Evolutionary conservation across 1,140 invertebrate species (phyloP).

Genomic region (Saccostrea cuccullata): DNA sequence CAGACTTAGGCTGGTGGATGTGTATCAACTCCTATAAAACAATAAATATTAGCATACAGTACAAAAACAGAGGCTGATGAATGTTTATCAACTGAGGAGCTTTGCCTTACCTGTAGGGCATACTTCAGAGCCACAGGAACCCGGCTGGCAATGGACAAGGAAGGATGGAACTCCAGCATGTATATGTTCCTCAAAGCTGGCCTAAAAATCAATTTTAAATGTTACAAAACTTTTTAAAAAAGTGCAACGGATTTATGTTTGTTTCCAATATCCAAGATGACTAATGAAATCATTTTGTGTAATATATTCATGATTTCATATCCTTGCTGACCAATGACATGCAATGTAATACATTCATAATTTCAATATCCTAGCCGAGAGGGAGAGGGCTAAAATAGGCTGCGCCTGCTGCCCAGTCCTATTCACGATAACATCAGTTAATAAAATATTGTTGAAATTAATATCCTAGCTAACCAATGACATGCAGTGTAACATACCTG

Average conservation of each 20-base stretch:
- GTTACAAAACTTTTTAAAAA: too few species aligned
- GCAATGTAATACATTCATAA: too few species aligned
- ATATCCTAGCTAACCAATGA: not conserved
- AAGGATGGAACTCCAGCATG: conserved; percentile 78
- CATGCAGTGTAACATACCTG: conserved; percentile 65
- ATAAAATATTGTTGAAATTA: too few species aligned
- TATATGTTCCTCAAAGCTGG: conserved; percentile 76
- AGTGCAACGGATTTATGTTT: too few species aligned
- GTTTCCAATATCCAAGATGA: not conserved
- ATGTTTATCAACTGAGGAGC: not conserved
- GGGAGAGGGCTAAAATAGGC: too few species aligned
- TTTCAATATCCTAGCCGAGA: not conserved
- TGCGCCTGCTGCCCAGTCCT: too few species aligned
- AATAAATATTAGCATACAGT: too few species aligned
- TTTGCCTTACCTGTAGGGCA: conserved; percentile 68
- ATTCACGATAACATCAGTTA: too few species aligned
- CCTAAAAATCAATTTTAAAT: conserved; percentile 58
- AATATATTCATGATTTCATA: not conserved
- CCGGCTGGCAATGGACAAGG: conserved; percentile 73
- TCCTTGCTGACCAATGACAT: too few species aligned
- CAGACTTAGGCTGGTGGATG: conserved; percentile 69
- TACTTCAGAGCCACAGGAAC: conserved; percentile 74
- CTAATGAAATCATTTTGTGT: too few species aligned
- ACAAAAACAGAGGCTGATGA: not conserved
- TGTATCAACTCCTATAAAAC: conserved; percentile 71